A percentile compares a stretch with the other conserved stretches of the same genome.
Conservation (phyloP, 2,113 vertebrate species). For the Entomyzon cyanotis region DNA sequence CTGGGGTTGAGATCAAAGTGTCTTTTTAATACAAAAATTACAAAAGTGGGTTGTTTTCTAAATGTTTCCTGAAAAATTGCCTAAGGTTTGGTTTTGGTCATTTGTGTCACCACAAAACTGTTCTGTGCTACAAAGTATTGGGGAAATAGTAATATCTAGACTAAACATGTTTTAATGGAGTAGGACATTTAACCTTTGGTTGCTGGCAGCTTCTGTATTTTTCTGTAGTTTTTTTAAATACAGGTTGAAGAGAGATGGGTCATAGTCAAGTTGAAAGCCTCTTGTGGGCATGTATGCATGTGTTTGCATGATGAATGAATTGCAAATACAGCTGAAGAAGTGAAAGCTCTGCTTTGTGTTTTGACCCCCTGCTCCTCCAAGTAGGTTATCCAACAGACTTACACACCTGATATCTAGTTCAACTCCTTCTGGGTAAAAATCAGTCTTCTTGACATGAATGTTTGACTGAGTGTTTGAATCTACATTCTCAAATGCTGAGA, state of each 20-base stretch:
- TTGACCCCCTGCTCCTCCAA: not conserved
- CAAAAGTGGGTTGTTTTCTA: not conserved
- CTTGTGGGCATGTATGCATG: not conserved
- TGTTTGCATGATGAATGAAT: not conserved
- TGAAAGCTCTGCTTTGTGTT: not conserved
- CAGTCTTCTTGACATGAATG: not conserved
- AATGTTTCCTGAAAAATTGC: not conserved
- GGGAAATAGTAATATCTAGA: not conserved
- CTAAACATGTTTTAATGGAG: not conserved
- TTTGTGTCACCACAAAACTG: not conserved
- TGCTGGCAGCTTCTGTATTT: not conserved
- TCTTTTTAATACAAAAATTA: not conserved
- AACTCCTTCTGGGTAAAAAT: not conserved
- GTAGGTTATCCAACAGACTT: not conserved
- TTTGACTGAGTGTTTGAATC: not conserved
- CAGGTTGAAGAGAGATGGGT: not conserved
- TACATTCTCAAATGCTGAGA: not conserved
- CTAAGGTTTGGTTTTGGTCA: not conserved
- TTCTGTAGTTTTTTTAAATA: not conserved
- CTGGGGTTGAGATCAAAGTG: not conserved
- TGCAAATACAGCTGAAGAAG: not conserved
- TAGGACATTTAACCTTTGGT: not conserved
- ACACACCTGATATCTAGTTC: not conserved
- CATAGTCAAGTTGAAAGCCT: not conserved
- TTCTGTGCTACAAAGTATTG: not conserved